Evolutionary conservation across 2,113 vertebrate genomes (phyloP).

Genomic region (Addax nasomaculatus): DNA sequence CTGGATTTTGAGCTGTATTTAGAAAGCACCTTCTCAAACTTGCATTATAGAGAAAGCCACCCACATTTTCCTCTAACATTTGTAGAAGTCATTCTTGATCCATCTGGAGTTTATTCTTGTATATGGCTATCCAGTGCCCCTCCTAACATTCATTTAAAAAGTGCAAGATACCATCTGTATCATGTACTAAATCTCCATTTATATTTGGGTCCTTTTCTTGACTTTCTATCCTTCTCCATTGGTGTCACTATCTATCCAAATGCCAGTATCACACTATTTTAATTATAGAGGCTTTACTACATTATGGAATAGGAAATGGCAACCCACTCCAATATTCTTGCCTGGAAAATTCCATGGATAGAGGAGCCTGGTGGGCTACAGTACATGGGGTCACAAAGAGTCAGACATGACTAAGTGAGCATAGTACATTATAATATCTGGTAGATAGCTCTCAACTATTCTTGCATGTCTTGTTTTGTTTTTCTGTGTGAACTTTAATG

Average conservation of each 20-base stretch:
- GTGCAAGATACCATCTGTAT: not conserved
- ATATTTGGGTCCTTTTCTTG: not conserved
- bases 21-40: not conserved
- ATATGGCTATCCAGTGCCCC: not conserved
- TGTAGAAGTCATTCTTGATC: not conserved
- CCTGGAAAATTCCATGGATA: not conserved
- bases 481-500: not conserved
- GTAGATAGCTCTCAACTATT: not conserved
- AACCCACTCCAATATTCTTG: not conserved
- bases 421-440: not conserved
- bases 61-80: not conserved
- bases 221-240: not conserved
- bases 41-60: not conserved
- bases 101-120: not conserved
- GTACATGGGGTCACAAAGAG: not conserved
- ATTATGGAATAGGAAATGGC: not conserved
- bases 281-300: not conserved
- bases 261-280: not conserved
- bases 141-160: not conserved
- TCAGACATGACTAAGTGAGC: not conserved
- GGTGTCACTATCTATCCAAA: not conserved
- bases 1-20: not conserved
- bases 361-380: not conserved
- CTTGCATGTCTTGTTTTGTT: conserved; percentile 3
- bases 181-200: not conserved